Evolutionary conservation across 30 jellyfish, hydroid and myxozoan species (phyloP), one percentile per base, ranked within the genome.

Genomic region (Rhopilema esculentum): DNA sequence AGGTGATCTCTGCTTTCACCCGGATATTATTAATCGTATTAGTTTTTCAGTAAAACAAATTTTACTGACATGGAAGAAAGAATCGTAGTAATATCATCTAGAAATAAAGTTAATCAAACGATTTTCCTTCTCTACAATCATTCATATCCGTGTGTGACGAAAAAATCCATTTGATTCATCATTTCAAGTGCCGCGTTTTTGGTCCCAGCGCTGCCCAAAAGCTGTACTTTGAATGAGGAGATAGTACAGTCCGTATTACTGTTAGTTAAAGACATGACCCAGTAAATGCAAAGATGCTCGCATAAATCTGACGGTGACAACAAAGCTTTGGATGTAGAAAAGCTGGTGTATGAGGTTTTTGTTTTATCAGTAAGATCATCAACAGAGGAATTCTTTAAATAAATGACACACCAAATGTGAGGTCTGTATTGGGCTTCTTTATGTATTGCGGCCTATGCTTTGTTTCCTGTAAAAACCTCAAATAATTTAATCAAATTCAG

Each of bases 381-480:
- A 80, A 66, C 70, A 30, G 75, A 27, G 24, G 90, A 68, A 80
- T 80, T 65, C 82, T 80, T 80, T 31, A 68, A 64, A 66, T 40
- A 80, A 80, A 66, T 80, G 75, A 80, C 72, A 40, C 74, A 66
- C 90, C 48, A 75, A 70, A 24, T 83, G 91, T 83, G 91, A 66
- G 91, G 91, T 83, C 91, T 68, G 69, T 83, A 50, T 53, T 83
- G 68, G 84, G 85, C 48, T 71, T 75, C 53, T 69, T 28, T 49
- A 83, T 69, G 77, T 67, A 83, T 80, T 83, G 85, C 72, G 91
- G 91, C 85, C 53, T 22, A 12, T 20, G 24, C 91, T 83, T 83
- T 83, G 91, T 83, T 52, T 20, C 72, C 79, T 52, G 71, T 29
- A 77, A 31, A 27, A 83, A 83, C 91, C 91, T 83, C 91, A 83